Conservation (phyloP, 2,113 vertebrate species). For the Caracal caracal region DNA sequence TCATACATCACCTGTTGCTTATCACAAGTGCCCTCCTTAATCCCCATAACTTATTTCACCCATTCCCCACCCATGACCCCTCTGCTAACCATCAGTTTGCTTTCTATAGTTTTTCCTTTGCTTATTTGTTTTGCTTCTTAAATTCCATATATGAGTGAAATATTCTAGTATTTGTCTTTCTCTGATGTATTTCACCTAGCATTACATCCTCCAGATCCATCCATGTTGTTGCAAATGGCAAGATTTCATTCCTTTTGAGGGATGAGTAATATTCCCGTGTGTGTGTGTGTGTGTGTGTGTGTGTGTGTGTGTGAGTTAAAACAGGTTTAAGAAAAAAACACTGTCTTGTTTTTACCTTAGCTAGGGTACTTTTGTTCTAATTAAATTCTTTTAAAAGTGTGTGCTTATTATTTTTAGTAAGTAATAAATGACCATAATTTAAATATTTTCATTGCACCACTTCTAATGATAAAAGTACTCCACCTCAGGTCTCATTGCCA, state of each 20-base stretch:
- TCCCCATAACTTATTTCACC: too few species aligned
- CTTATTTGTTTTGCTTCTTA: background rate
- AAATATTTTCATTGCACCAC: background rate
- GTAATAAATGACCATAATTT: background rate
- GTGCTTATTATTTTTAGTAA: slow-evolving; percentile 5
- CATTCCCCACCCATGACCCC: too few species aligned
- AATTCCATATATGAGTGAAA: background rate
- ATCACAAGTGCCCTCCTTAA: too few species aligned
- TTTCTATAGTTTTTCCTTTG: too few species aligned
- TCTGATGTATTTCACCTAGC: background rate
- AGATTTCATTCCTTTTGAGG: background rate
- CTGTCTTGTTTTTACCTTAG: background rate
- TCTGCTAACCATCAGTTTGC: too few species aligned
- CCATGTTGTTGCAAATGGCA: background rate
- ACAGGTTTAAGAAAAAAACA: background rate
- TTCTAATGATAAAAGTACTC: background rate
- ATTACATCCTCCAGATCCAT: background rate
- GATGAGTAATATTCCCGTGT: background rate
- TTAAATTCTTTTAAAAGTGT: slow-evolving; percentile 16
- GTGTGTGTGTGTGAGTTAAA: background rate
- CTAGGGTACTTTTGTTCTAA: background rate
- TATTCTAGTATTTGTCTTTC: background rate
- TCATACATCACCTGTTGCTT: too few species aligned
- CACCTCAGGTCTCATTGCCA: background rate
- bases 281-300: background rate